Evolutionary conservation across 37 sponge, comb jelly and placozoan genomes (phyloP), one percentile per base, ranked within the genome.

Genomic region (Axinella damicornis): DNA sequence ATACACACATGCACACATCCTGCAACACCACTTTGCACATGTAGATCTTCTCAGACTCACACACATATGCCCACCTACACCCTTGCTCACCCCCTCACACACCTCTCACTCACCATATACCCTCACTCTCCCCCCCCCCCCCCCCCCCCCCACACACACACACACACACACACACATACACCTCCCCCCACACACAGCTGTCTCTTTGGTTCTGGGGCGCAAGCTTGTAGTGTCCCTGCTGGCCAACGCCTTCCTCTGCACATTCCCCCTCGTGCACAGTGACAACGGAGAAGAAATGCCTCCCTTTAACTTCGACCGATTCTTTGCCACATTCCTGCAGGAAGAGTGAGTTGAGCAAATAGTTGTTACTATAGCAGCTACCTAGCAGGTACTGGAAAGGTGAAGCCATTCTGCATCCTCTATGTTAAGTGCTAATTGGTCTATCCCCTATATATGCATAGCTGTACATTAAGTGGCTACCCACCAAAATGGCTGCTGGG

Each of bases 211-310:
- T 2, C 60, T 94, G 21, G 78, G 83, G 12, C 82, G 90, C 20
- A 82, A 83, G 57, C 55, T 94, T 21, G 76, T 94, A 14, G 74
- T 78, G 0, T 92, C 90, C 4, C 71, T 95, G 22, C 25, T 95
- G 40, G 87, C 87, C 15, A 89, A 85, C 75, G 94, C 88, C 18
- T 87, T 95, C 39, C 77, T 95, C 57, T 95, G 93, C 53, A 82
- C 90, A 4, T 89, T 92, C 39, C 83, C 89, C 28, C 28, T 14
- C 0, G 79, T 25, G 41, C 24, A 25, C 62, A 36, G 25, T n/a
- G 36, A 78, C 16, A 75, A 77, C 60, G 62, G 24, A 28, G 25
- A 27, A 56, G 37, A 38, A 4, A 75, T 16, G 6, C 30, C 16
- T 34, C 22, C 65, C 56, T 90, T 94, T 80, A 87, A 52, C 20